These are phyloP conservation scores for Osedax frankpressi DNA, from an alignment of 2,888 invertebrate species.

Conservation along the genomic window DNA sequence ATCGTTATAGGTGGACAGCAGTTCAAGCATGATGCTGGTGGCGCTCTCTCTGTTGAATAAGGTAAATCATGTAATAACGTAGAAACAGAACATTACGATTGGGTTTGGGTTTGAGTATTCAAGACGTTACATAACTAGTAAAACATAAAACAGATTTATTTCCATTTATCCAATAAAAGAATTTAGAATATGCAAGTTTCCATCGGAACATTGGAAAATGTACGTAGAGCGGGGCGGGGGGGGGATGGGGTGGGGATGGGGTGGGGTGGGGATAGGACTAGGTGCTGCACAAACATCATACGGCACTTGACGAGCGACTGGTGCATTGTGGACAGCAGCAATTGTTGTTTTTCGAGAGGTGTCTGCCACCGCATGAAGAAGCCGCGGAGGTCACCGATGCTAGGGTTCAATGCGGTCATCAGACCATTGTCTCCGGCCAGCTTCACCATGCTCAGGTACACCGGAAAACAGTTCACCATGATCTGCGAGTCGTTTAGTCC, in stretches of 20 bases:
- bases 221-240: too few species aligned
- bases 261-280: not conserved
- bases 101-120: too few species aligned
- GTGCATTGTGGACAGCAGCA: conserved; percentile 72
- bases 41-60: conserved; percentile 76
- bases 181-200: too few species aligned
- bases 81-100: too few species aligned
- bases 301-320: conserved; percentile 74
- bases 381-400: conserved; percentile 21
- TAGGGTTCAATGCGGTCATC: conserved; percentile 47
- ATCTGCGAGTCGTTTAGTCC: conserved; percentile 59
- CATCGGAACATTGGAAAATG: too few species aligned
- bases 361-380: conserved; percentile 36
- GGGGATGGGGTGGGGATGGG: too few species aligned
- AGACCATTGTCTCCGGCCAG: conserved; percentile 76
- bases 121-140: too few species aligned
- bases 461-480: conserved; percentile 62
- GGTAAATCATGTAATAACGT: too few species aligned
- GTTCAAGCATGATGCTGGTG: conserved; percentile 88
- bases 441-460: conserved; percentile 79
- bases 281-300: conserved; percentile 52
- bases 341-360: conserved; percentile 56
- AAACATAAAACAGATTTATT: too few species aligned
- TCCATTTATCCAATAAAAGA: too few species aligned
- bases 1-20: conserved; percentile 86